Conservation (phyloP, 2,888 invertebrate species). For the Danaus chrysippus region DNA sequence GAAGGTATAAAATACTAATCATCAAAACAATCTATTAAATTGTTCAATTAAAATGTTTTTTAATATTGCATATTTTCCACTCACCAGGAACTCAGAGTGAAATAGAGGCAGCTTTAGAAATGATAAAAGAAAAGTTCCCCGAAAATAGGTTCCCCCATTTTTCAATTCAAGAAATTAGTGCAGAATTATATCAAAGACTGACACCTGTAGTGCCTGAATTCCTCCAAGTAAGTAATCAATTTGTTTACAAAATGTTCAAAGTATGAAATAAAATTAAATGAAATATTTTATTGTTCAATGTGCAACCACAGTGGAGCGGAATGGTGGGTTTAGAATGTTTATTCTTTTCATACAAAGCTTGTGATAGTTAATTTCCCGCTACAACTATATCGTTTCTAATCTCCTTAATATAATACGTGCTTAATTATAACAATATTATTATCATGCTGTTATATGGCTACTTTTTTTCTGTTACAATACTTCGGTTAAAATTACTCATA, state of each 20-base stretch:
- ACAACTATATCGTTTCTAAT: too few relatives aligned
- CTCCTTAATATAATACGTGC: too few relatives aligned
- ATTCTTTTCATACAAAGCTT: neutral
- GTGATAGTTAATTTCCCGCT: neutral
- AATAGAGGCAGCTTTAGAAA: slow-evolving; percentile 88
- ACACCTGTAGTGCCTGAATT: slow-evolving; percentile 76
- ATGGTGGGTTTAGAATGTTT: neutral
- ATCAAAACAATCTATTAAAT: neutral
- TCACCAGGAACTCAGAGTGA: slow-evolving; percentile 83
- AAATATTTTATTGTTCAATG: neutral
- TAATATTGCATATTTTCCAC: neutral
- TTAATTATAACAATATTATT: too few relatives aligned
- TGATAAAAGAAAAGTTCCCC: slow-evolving; percentile 93
- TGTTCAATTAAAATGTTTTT: neutral
- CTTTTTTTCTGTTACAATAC: too few relatives aligned
- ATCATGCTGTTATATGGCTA: too few relatives aligned
- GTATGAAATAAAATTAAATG: neutral
- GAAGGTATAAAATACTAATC: slow-evolving; percentile 78
- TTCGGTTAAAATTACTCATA: too few relatives aligned
- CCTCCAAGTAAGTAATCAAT: slow-evolving; percentile 71
- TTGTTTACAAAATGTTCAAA: neutral
- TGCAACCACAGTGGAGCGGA: slow-evolving; percentile 5
- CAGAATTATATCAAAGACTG: slow-evolving; percentile 73
- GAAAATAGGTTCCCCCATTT: slow-evolving; percentile 88
- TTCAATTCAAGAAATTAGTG: slow-evolving; percentile 81